Conservation (phyloP, 1,140 invertebrate species). For the Sycobia sp. region DNA sequence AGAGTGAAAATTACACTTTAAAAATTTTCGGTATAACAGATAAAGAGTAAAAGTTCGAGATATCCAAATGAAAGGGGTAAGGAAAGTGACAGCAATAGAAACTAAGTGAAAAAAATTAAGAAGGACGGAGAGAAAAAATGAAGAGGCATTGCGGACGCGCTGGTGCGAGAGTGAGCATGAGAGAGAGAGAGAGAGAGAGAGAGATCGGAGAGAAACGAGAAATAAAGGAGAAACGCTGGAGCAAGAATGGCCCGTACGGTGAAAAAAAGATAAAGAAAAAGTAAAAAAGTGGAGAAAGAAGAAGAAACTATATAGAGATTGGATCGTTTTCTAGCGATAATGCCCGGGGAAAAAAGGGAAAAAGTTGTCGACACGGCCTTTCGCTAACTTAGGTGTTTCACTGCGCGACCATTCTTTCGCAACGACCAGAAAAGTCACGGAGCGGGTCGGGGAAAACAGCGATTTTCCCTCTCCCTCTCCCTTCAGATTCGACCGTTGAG, state of each 20-base stretch:
- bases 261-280: no score
- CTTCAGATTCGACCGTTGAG: neutral
- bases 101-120: neutral
- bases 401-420: neutral
- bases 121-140: neutral
- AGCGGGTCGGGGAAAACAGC: neutral
- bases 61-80: neutral
- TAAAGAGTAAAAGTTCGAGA: neutral
- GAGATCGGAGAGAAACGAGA: no score
- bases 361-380: constrained; percentile 6
- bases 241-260: no score
- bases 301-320: neutral
- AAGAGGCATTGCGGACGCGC: no score
- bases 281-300: neutral
- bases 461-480: neutral
- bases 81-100: neutral
- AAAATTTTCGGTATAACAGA: neutral
- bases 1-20: neutral
- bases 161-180: no score
- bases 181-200: no score
- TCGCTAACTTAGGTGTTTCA: constrained; percentile 3
- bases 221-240: no score
- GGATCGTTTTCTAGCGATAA: constrained; percentile 8
- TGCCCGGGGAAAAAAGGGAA: neutral
- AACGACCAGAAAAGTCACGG: neutral